Evolutionary conservation across 2,113 vertebrate genomes (phyloP), one percentile per base, ranked within the genome.

Genomic region (Triplophysa siluroides): DNA sequence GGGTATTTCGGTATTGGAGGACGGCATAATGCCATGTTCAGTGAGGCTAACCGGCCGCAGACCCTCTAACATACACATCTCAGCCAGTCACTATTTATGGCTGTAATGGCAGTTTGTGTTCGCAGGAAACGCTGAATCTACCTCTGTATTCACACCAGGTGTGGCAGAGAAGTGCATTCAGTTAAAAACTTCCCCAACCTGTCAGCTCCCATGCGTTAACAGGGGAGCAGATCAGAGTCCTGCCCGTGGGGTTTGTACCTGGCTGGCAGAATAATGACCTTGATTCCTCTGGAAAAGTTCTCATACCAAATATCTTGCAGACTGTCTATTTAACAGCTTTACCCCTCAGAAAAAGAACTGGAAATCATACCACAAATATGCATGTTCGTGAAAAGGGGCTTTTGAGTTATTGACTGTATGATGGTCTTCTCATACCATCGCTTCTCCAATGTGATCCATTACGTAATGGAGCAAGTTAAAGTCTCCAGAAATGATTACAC

Each of bases 51-150:
- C 63, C 45, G 43, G 62, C 66, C 67, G 19, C 78, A 79, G 65
- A 62, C 66, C 66, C 85, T 88, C 85, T 83, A 81, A 86, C 82
- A 86, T 80, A 58, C 84, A 87, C 88, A 81, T 91, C 87, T 86
- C 87, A 60, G 50, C 60, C 62, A 66, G 86, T 91, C 77, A 81
- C 86, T 86, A 90, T 76, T 67, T 76, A 65, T 62, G 69, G 24
- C 72, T 76, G 68, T 82, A 91, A 92, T 91, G 85, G 88, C 86
- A 89, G 88, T 85, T 85, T 89, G 86, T 91, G 91, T 92, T 92
- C 84, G 87, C 89, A 88, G 88, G 89, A 92, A 91, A 85, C 82
- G 68, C 78, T 84, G 81, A 86, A 88, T 77, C 79, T 47, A 26
- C 72, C 82, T 84, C 85, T 82, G 87, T 81, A 78, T 89, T 87